These are phyloP conservation scores for Spicauda simplicius DNA, from an alignment of 2,888 invertebrate species.

Conservation along the genomic window DNA sequence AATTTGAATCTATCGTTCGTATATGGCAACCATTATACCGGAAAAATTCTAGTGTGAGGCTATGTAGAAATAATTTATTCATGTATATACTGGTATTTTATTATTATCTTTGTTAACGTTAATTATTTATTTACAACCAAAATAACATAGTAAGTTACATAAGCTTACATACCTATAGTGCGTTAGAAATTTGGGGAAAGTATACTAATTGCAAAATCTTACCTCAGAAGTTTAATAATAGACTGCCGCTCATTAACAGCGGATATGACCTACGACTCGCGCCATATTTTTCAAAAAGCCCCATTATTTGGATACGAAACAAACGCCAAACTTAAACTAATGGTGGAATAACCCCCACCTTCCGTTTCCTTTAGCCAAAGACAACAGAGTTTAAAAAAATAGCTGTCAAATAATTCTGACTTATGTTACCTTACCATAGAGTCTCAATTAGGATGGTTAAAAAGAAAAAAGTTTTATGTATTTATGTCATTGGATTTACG, in stretches of 20 bases:
- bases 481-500: constrained; percentile 5
- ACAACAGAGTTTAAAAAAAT: constrained; percentile 27
- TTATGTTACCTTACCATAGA: background rate
- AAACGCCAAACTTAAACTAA: constrained; percentile 52
- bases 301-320: constrained; percentile 49
- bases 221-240: constrained; percentile 26
- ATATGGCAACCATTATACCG: too few relatives aligned
- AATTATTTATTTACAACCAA: too few relatives aligned
- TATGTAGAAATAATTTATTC: too few relatives aligned
- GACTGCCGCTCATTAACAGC: constrained; percentile 33
- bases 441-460: background rate
- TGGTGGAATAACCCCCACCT: constrained; percentile 64
- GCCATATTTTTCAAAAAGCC: constrained; percentile 52
- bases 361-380: constrained; percentile 55
- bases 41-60: too few relatives aligned
- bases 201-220: constrained; percentile 22
- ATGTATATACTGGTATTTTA: too few relatives aligned
- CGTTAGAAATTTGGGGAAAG: constrained; percentile 4
- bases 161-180: background rate
- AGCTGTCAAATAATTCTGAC: constrained; percentile 5
- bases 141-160: too few relatives aligned
- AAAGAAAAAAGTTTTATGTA: background rate
- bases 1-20: too few relatives aligned
- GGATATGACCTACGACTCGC: constrained; percentile 47
- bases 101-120: too few relatives aligned